phyloP scores from a whole-genome alignment of 2,797 vertebrate genomes.

The Coracias cyanogaster region DNA sequence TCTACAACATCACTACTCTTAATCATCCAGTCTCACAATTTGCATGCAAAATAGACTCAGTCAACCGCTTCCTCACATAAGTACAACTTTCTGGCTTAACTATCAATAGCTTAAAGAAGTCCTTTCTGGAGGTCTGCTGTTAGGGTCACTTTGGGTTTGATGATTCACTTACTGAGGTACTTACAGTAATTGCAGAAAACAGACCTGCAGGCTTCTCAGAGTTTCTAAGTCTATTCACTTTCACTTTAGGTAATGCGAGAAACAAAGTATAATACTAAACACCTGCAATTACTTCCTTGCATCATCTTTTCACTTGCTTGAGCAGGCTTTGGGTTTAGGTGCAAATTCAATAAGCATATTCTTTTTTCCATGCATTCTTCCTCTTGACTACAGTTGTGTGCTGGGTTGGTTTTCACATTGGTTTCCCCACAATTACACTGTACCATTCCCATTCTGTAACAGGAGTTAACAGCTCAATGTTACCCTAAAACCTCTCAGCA shows the following conservation, averaged over 20 bases:
- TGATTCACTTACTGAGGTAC: not conserved
- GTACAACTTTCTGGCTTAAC: not conserved
- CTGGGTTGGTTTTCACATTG: not conserved
- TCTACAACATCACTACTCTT: not conserved
- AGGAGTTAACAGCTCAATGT: not conserved
- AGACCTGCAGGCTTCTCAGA: not conserved
- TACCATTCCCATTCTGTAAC: not conserved
- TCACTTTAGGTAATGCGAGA: not conserved
- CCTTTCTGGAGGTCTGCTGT: not conserved
- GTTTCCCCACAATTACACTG: not conserved
- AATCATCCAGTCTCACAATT: not conserved
- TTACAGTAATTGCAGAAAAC: not conserved
- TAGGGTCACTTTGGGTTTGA: not conserved
- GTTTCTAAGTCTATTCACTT: not conserved
- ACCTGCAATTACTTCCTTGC: not conserved
- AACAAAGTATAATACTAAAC: not conserved
- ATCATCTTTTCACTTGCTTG: not conserved
- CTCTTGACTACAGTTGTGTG: not conserved
- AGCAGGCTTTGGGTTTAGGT: not conserved
- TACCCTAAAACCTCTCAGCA: not conserved
- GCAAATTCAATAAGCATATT: not conserved
- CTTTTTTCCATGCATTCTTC: not conserved
- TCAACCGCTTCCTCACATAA: not conserved
- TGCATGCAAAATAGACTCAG: not conserved
- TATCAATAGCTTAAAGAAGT: not conserved